Base-by-base conservation (phyloP, 2,797 vertebrate species). In the Mycteria americana region DNA sequence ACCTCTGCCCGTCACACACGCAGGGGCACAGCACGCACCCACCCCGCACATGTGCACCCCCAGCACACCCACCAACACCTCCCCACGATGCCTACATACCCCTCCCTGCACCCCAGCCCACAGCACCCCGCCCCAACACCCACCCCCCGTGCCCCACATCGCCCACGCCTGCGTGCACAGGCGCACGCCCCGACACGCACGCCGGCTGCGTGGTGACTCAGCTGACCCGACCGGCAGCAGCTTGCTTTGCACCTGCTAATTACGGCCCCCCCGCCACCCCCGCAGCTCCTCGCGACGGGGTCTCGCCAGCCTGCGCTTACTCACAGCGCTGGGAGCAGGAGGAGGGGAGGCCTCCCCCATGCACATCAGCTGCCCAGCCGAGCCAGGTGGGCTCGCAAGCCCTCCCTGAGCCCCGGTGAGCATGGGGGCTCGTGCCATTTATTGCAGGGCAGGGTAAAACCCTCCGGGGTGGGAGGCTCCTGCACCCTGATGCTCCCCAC, bases 401-500 rank as follows among this genome's bases (percentile, higher is more conserved):
- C 28, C 56, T 35, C 10, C 0, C 12, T 0, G 2, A 23, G n/a
- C 27, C 65, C 69, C 18, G 16, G 16, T 1, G 17, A 12, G 9
- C 2, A 2, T 0, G 0, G 54, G 39, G 37, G 14, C 16, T 50
- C 7, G 33, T 65, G 65, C 43, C 51, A 28, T 35, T 57, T 41
- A 39, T 11, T 37, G 48, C 27, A 64, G 48, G 65, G 41, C 18
- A 33, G 30, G 63, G 16, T 41, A 62, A 78, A 85, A 35, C 31
- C 48, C 43, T 13, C 5, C 2, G 0, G 4, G 33, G 8, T 0
- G 2, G 33, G 56, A 31, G 6, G 35, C 13, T 31, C 54, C 22
- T 0, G 0, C 14, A 8, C 14, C 22, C 25, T 2, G 0, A 3
- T 18, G 13, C 17, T 22, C 18, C 82, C 69, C 69, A 56, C 9